Evolutionary conservation across 64 coral and sea anemone species (phyloP), one percentile per base, ranked within the genome.

Genomic region (Trachythela sp.): DNA sequence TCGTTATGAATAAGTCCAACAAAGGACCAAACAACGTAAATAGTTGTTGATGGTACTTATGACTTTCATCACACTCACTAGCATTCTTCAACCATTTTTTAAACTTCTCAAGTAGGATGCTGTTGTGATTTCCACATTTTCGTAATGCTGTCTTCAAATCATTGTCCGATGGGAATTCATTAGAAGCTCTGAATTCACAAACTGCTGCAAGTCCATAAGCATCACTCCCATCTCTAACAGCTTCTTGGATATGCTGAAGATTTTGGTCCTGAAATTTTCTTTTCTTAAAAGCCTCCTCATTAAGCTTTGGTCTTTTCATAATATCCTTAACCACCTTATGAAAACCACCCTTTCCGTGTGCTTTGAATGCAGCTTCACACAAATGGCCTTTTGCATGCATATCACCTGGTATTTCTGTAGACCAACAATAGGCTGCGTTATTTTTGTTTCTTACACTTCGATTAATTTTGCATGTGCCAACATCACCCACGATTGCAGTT

Each of bases 291-390:
- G 64, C 64, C 24, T 70, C 64, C 24, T 70, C 64, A 26, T 7
- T 70, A 6, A 70, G 64, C 24, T 70, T 70, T 10, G 64, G 64
- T 70, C 64, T 8, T 70, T 70, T 70, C 64, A 70, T 70, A 70
- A 26, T 70, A 22, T 70, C 64, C 8, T 70, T 8, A 7, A 70
- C 64, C 8, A 70, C 30, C 24, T 70, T 70, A 32, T 70, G 64
- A 70, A 70, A 70, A 10, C 64, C 64, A 70, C 64, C 64, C 24
- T 70, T 70, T 6, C 64, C 64, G 24, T 70, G 64, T n/a, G 24
- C 64, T 22, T 70, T 70, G 64, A 70, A 70, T 9, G 64, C 30
- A 26, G 64, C 64, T 70, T 70, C 64, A 70, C 64, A 70, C 64
- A 70, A n/a, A 70, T 70, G 64, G 6, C 64, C 8, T 32, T 26